These are phyloP conservation scores for Tichodroma muraria DNA, from an alignment of 2,113 vertebrate species.

Conservation along the genomic window DNA sequence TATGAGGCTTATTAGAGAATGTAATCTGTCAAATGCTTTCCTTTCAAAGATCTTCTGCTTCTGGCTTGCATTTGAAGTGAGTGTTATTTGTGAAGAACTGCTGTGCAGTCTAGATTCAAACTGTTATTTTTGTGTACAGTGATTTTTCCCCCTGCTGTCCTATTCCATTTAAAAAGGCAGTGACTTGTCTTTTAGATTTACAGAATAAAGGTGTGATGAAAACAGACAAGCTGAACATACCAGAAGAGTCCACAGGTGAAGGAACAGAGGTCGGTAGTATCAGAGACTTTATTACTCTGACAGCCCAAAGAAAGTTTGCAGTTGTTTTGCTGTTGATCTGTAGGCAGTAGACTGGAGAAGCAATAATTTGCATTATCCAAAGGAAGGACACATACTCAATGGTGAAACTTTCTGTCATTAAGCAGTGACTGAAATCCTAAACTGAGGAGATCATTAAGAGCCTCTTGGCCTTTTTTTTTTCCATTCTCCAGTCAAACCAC, in stretches of 20 bases:
- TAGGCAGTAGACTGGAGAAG: background rate
- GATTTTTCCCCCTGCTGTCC: background rate
- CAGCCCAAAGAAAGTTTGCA: background rate
- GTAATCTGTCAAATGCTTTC: slow-evolving; percentile 7
- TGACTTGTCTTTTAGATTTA: background rate
- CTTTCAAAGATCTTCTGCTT: background rate
- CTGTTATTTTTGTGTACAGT: background rate
- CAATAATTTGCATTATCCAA: background rate
- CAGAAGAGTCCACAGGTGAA: background rate
- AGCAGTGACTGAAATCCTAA: background rate
- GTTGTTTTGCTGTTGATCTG: background rate
- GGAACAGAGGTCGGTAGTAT: background rate
- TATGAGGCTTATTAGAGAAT: background rate
- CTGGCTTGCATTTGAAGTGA: slow-evolving; percentile 1
- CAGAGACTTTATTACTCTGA: background rate
- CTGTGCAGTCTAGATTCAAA: background rate
- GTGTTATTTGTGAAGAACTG: background rate
- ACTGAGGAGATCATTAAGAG: background rate
- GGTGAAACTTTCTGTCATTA: background rate
- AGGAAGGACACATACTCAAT: background rate
- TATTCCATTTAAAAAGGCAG: background rate
- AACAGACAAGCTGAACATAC: background rate
- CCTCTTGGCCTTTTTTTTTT: background rate
- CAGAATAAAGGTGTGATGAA: background rate
- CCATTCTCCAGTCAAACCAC: background rate